Base-by-base conservation (phyloP, 2,888 invertebrate species). In the Agonopterix alstromeriana region DNA sequence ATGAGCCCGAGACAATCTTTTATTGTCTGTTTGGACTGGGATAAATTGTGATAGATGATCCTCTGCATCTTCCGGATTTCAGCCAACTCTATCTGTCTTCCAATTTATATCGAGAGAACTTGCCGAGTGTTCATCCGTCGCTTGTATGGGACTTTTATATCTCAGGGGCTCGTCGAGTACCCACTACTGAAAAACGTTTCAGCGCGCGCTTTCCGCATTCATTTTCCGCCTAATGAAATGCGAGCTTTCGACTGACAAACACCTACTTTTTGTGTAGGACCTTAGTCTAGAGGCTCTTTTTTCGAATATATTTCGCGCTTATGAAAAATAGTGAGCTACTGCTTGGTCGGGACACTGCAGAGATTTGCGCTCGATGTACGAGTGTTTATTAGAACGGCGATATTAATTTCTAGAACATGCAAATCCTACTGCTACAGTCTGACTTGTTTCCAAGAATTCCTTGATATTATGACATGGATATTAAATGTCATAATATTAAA, bases 21-120 rank as follows among this genome's bases (percentile, higher is more conserved):
- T 81, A 79, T 78, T 80, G 76, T 82, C 77, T 71, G 66, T 70
- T 76, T 73, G 73, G 77, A 79, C 77, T 73, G 61, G 70, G 79
- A 82, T 82, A 82, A 83, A 82, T 83, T 82, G 82, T 83, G 78
- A 84, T 80, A 77, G 72, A 85, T 82, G 78, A 78, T 77, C 64
- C 70, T 65, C 62, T 54, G 61, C 62, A 67, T 71, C 72, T 68
- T 71, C 67, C 71, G 73, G 79, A 77, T 78, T 71, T 59, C 67
- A 76, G 65, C 65, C 61, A 67, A 65, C 65, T 70, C 70, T 73
- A 74, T 77, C 67, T 61, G 65, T 70, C 70, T 73, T 70, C 66
- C 69, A 69, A 79, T 80, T 79, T 77, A 70, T 70, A 70, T 62
- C 54, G 63, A 63, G 59, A 58, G 61, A 54, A 60, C 61, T 61